Evolutionary conservation across 2,888 invertebrate genomes (phyloP).

Genomic region (Rhagonycha fulva): DNA sequence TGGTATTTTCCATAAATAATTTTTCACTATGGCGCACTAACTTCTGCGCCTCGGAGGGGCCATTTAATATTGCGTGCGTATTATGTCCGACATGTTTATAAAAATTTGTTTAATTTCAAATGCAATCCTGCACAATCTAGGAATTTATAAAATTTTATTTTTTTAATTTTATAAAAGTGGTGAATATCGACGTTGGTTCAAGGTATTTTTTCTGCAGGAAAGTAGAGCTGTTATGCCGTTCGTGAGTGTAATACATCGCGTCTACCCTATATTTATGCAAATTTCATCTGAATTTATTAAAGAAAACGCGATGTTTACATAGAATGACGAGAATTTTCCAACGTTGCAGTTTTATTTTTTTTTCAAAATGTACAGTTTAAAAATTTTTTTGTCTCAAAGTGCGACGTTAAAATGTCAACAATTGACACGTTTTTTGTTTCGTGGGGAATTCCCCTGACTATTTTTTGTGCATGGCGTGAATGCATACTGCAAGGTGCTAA

Average conservation of each 20-base stretch:
- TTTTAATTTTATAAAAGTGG: not conserved
- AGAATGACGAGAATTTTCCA: not conserved
- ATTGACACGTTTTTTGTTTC: not conserved
- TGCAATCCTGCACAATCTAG: not conserved
- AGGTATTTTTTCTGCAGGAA: conserved; percentile 6
- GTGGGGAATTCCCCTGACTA: not conserved
- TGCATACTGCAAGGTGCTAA: not conserved
- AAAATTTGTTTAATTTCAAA: not conserved
- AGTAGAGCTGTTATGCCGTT: conserved; percentile 20
- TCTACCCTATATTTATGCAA: conserved; percentile 34
- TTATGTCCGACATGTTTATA: not conserved
- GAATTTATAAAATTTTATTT: not conserved
- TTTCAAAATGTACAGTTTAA: not conserved
- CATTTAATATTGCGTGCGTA: not conserved
- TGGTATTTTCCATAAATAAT: no score
- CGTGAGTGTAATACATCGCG: conserved; percentile 2
- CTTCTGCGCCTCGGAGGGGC: not conserved
- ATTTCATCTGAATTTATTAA: conserved; percentile 29
- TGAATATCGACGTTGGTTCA: conserved; percentile 2
- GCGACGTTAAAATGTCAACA: not conserved
- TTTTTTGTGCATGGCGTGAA: not conserved
- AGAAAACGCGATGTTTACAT: conserved; percentile 15
- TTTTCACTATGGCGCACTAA: no score
- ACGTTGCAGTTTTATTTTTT: not conserved
- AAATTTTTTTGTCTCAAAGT: not conserved